Evolutionary conservation across 1,140 invertebrate species (phyloP).

Genomic region (Cardiocondyla obscurior): DNA sequence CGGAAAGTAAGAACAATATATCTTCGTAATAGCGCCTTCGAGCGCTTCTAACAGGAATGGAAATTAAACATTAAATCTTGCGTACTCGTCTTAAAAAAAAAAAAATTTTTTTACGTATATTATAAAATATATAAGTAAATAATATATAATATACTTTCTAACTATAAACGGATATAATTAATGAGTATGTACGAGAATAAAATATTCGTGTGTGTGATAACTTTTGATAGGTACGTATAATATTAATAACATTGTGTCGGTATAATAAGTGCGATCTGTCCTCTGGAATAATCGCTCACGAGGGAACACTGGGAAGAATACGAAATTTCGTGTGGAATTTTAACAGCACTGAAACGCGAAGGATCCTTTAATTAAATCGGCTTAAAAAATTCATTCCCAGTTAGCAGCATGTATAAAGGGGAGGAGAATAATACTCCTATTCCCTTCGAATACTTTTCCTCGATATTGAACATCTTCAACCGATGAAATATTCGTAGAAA

Average conservation of each 20-base stretch:
- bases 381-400: constrained; percentile 49
- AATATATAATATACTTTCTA: background rate
- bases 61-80: background rate
- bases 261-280: background rate
- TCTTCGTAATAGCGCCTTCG: background rate
- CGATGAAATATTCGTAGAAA: background rate
- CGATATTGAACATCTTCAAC: background rate
- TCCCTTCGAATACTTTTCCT: background rate
- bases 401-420: background rate
- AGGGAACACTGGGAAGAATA: background rate
- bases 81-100: too few species aligned
- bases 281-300: background rate
- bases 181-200: background rate
- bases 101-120: background rate
- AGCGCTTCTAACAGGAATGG: background rate
- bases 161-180: background rate
- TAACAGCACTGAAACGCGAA: constrained; percentile 15
- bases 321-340: constrained; percentile 38
- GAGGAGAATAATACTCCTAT: background rate
- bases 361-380: constrained; percentile 44
- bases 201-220: background rate
- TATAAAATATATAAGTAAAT: background rate
- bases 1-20: background rate
- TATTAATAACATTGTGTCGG: background rate
- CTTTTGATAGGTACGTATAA: background rate